A percentile compares a stretch with the other conserved stretches of the same genome.
Conservation (phyloP, 2,797 vertebrate genomes). For the Prunella strophiata region DNA sequence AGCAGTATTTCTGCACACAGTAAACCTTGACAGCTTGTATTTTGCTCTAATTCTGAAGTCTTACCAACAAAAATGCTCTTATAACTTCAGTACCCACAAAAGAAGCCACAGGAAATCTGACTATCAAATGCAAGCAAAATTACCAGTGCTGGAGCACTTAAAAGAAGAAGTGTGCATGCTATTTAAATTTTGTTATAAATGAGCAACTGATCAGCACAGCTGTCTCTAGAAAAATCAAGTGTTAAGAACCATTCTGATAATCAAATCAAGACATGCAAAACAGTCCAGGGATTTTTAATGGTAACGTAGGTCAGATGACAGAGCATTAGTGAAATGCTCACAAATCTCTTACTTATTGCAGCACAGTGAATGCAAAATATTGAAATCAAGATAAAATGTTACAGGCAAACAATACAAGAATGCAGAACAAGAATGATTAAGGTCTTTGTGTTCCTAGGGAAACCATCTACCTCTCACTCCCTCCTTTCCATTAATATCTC, state of each 20-base stretch:
- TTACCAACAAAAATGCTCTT: neutral
- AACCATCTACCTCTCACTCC: neutral
- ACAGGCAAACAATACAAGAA: neutral
- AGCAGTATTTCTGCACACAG: neutral
- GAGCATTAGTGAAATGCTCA: neutral
- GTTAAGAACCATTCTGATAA: constrained; percentile 1
- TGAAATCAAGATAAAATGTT: constrained; percentile 24
- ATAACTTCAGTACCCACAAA: neutral
- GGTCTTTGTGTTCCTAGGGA: constrained; percentile 46
- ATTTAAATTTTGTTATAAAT: constrained; percentile 8
- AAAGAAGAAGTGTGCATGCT: constrained; percentile 2
- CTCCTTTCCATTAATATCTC: constrained; percentile 40
- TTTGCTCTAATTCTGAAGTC: neutral
- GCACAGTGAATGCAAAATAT: neutral
- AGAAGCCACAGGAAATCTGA: constrained; percentile 18
- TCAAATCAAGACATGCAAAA: neutral
- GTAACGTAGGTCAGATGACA: neutral
- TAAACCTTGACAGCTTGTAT: neutral
- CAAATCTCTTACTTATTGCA: neutral
- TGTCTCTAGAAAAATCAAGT: neutral
- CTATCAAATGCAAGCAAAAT: constrained; percentile 18
- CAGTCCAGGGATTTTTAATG: neutral
- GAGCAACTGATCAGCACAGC: neutral
- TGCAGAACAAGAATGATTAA: neutral
- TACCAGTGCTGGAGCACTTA: neutral